Percentiles rank a stretch among this genome's conserved stretches.
These are phyloP conservation scores for Orycteropus afer DNA, from an alignment of 2,113 vertebrate species.

Conservation along the genomic window DNA sequence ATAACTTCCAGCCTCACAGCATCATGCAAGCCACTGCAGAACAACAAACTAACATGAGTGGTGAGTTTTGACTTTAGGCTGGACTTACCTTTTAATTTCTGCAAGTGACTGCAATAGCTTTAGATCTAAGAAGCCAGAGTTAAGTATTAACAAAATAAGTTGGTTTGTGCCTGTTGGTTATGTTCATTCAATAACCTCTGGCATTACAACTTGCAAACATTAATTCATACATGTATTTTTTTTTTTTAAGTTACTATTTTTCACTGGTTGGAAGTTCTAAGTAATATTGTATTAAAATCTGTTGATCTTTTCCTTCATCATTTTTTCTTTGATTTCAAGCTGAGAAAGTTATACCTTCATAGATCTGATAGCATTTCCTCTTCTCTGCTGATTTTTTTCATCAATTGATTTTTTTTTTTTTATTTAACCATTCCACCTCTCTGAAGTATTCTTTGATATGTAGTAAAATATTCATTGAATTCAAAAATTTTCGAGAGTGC, in stretches of 20 bases:
- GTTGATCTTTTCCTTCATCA: conserved; percentile 10
- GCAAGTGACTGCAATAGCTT: background rate
- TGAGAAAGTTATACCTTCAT: conserved; percentile 3
- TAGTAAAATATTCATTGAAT: conserved; percentile 19
- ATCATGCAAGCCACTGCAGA: too few species aligned
- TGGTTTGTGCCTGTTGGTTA: background rate
- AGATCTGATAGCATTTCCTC: background rate
- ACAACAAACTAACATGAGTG: too few species aligned
- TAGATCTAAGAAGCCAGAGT: background rate
- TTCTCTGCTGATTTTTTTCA: background rate
- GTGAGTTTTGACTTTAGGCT: too few species aligned
- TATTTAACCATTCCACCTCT: background rate
- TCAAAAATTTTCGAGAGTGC: background rate
- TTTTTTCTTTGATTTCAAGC: conserved; percentile 6
- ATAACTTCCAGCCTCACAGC: too few species aligned
- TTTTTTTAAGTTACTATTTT: too few species aligned
- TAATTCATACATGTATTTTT: too few species aligned
- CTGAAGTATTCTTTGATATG: background rate
- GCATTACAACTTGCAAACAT: background rate
- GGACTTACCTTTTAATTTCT: background rate
- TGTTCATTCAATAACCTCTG: background rate
- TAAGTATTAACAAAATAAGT: background rate
- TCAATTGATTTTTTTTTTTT: background rate
- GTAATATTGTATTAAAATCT: background rate
- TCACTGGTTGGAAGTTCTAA: background rate